Evolutionary conservation across 2,888 invertebrate genomes (phyloP).

Genomic region (Tachina fera): DNA sequence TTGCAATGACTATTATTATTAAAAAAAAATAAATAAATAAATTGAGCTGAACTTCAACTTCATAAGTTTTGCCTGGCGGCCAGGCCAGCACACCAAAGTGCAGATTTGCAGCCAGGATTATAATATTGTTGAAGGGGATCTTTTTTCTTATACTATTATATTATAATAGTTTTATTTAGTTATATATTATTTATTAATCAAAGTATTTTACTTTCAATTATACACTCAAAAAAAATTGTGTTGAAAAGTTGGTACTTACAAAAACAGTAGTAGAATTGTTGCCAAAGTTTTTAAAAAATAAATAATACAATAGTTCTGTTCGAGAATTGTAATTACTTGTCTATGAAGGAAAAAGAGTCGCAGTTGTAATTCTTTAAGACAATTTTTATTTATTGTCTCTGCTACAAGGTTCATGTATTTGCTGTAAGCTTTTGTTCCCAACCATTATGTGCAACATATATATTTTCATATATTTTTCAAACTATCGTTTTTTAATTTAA

Average conservation of each 20-base stretch:
- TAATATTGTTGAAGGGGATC: not conserved
- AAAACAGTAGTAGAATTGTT: too few species aligned
- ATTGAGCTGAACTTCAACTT: slow-evolving; percentile 50
- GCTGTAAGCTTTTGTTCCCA: too few species aligned
- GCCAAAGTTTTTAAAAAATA: not conserved
- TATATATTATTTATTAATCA: slow-evolving; percentile 12
- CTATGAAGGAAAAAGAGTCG: too few species aligned
- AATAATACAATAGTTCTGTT: too few species aligned
- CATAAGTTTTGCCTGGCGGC: not conserved
- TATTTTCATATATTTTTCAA: too few species aligned
- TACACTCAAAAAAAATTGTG: slow-evolving; percentile 11
- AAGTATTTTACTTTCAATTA: not conserved
- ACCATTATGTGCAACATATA: too few species aligned
- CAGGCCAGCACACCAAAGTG: not conserved
- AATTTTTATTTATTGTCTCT: too few species aligned
- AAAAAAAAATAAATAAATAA: slow-evolving; percentile 19
- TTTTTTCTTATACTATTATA: slow-evolving; percentile 1
- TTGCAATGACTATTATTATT: slow-evolving; percentile 30
- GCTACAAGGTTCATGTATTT: too few species aligned
- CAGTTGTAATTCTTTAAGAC: too few species aligned
- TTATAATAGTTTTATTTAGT: slow-evolving; percentile 28
- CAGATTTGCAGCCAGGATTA: not conserved
- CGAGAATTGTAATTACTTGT: too few species aligned
- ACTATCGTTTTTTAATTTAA: too few species aligned
- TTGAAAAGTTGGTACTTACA: too few species aligned